A percentile compares a stretch with the other conserved stretches of the same genome.
Evolutionary conservation across 2,888 invertebrate species (phyloP).

Genomic region (Tenthredo mesomela): DNA sequence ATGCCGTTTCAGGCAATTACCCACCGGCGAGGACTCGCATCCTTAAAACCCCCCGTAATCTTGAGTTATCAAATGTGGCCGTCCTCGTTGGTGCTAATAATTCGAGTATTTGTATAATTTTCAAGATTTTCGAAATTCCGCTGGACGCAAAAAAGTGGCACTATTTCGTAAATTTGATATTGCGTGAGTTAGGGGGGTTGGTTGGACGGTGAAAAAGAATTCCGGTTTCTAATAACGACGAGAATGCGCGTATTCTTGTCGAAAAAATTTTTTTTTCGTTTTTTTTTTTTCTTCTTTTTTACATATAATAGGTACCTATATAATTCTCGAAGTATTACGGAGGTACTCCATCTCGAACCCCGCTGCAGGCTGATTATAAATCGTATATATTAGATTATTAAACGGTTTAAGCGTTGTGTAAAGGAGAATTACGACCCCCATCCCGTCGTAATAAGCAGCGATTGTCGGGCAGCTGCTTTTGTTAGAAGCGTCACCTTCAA

Average conservation of each 20-base stretch:
- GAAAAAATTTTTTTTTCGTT: too few species aligned
- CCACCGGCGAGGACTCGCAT: conserved; percentile 12
- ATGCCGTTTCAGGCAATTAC: conserved; percentile 52
- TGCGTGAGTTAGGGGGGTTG: not conserved
- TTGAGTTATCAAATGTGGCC: not conserved
- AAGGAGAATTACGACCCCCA: conserved; percentile 55
- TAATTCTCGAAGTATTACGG: conserved; percentile 1
- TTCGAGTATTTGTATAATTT: not conserved
- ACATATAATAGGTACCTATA: not conserved
- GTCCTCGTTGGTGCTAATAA: not conserved
- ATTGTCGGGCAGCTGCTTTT: conserved; percentile 58
- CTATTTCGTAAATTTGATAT: not conserved
- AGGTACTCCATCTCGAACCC: conserved; percentile 7
- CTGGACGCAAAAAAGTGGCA: not conserved
- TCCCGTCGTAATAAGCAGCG: conserved; percentile 60
- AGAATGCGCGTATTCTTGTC: not conserved
- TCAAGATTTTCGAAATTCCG: not conserved
- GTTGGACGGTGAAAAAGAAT: not conserved
- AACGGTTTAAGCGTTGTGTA: conserved; percentile 60
- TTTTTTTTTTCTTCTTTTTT: not conserved
- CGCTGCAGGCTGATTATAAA: conserved; percentile 56
- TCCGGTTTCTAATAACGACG: not conserved
- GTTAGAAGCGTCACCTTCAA: conserved; percentile 55
- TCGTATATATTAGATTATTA: conserved; percentile 61
- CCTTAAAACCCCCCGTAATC: not conserved